Conservation (phyloP, 2,797 vertebrate species). For the Fringilla coelebs region DNA sequence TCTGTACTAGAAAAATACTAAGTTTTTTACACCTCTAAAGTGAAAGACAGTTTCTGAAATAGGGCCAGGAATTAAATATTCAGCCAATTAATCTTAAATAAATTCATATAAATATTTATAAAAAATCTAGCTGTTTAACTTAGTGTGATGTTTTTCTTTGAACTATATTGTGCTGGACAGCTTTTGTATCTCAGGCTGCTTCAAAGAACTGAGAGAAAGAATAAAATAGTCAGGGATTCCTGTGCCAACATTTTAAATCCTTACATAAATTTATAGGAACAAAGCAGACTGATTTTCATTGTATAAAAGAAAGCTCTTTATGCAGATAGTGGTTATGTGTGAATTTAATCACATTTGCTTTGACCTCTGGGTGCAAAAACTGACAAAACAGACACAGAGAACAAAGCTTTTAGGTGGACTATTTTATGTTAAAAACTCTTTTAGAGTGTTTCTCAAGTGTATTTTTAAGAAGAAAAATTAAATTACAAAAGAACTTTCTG, state of each 20-base stretch:
- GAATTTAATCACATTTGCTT: neutral
- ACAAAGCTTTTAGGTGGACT: neutral
- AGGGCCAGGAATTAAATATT: neutral
- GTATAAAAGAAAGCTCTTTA: neutral
- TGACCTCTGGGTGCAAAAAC: neutral
- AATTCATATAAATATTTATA: neutral
- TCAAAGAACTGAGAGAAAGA: neutral
- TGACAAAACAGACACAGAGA: neutral
- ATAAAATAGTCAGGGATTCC: neutral
- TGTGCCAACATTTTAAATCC: neutral
- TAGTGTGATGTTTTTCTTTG: neutral
- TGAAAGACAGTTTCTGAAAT: neutral
- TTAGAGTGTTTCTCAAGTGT: neutral
- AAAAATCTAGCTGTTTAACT: neutral
- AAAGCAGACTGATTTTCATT: neutral
- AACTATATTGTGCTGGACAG: neutral
- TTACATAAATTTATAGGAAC: neutral
- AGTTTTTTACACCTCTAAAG: neutral
- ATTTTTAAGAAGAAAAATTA: constrained; percentile 7
- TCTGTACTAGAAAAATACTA: neutral
- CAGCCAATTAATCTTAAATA: neutral
- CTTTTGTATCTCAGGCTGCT: accelerated
- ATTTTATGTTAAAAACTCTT: neutral
- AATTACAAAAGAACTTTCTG: neutral
- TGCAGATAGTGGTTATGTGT: neutral